Evolutionary conservation across 2,797 vertebrate species (phyloP).

Genomic region (Gobionotothen gibberifrons): DNA sequence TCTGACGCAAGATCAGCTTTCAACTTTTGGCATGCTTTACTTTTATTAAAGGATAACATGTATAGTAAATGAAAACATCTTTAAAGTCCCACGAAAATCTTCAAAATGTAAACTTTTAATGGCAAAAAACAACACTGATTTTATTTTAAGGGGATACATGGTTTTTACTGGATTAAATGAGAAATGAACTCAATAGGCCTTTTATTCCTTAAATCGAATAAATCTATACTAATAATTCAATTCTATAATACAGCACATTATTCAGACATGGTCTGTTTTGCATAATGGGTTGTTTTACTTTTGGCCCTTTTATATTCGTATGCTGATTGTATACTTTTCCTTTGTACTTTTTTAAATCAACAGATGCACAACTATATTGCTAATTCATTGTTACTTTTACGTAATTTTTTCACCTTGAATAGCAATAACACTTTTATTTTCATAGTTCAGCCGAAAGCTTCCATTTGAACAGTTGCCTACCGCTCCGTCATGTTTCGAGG

Average conservation of each 20-base stretch:
- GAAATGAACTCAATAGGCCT: neutral
- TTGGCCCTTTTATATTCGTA: neutral
- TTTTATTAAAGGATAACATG: constrained; percentile 20
- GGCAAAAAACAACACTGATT: neutral
- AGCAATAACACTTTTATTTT: neutral
- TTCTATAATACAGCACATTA: neutral
- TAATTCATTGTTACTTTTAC: neutral
- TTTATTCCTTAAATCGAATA: neutral
- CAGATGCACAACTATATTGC: no score
- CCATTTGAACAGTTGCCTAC: neutral
- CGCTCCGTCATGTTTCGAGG: neutral
- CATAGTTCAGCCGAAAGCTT: neutral
- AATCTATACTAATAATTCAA: neutral
- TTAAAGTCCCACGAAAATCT: neutral
- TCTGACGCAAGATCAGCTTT: constrained; percentile 64
- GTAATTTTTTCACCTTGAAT: neutral
- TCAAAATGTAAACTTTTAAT: neutral
- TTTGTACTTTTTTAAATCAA: neutral
- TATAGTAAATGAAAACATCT: constrained; percentile 33
- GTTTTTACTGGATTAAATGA: neutral
- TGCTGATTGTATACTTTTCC: neutral
- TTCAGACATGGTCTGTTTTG: neutral
- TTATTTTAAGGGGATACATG: no score
- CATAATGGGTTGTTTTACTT: neutral
- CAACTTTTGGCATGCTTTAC: constrained; percentile 19